phyloP scores from a whole-genome alignment of 2,797 vertebrate species.

The Xiphophorus birchmanni region DNA sequence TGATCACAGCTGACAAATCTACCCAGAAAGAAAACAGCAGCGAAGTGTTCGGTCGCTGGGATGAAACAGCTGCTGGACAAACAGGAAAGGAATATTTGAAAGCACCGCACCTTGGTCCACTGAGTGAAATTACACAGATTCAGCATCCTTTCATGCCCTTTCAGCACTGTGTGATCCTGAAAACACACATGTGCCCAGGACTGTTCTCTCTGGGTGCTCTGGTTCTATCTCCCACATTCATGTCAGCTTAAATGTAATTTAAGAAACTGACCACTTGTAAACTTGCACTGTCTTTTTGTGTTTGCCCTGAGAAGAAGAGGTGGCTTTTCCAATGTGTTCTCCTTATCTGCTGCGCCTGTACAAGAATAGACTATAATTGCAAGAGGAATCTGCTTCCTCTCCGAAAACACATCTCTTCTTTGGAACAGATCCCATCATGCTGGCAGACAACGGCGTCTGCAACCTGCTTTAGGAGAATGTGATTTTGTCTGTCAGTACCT shows the following conservation, averaged over 20 bases:
- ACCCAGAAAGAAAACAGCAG: constrained; percentile 72
- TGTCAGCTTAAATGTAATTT: background rate
- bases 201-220: background rate
- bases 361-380: background rate
- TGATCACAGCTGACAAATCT: constrained; percentile 68
- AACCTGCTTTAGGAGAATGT: constrained; percentile 22
- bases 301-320: background rate
- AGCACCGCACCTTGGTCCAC: constrained; percentile 68
- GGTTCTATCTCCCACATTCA: background rate
- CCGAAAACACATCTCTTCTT: constrained; percentile 21
- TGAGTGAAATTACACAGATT: constrained; percentile 42
- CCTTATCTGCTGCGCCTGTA: background rate
- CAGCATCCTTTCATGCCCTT: constrained; percentile 53
- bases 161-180: constrained; percentile 23
- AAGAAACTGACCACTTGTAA: background rate
- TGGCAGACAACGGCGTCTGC: constrained; percentile 37
- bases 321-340: background rate
- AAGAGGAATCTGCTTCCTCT: constrained; percentile 18
- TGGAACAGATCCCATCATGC: constrained; percentile 41
- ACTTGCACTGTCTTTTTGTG: background rate
- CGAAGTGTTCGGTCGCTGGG: constrained; percentile 67
- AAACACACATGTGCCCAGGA: constrained; percentile 7
- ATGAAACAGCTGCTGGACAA: constrained; percentile 69
- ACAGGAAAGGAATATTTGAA: constrained; percentile 69
- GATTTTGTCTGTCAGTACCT: constrained; percentile 33